These are phyloP conservation scores for Sitta europaea DNA, from an alignment of 2,113 vertebrate genomes.

Conservation along the genomic window DNA sequence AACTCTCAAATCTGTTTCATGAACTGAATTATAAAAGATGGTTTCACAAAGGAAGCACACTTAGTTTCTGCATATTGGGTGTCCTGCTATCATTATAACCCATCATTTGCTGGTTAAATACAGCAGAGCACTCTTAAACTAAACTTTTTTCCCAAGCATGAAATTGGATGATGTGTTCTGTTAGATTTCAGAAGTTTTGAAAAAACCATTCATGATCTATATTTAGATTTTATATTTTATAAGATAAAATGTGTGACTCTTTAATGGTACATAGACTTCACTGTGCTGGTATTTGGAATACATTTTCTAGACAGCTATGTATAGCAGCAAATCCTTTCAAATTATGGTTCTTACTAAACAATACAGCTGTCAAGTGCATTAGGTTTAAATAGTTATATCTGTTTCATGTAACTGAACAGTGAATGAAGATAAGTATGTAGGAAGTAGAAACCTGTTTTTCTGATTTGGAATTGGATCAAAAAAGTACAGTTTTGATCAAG, in stretches of 20 bases:
- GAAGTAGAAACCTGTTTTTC: neutral
- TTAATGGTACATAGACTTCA: neutral
- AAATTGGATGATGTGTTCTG: neutral
- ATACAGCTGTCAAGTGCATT: neutral
- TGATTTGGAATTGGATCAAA: neutral
- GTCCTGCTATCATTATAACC: neutral
- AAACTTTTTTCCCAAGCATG: neutral
- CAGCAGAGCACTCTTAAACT: neutral
- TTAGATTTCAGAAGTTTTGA: neutral
- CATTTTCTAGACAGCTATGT: neutral
- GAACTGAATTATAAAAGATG: neutral
- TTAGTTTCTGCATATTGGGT: neutral
- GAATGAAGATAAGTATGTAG: neutral
- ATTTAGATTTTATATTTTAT: neutral
- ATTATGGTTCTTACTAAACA: neutral
- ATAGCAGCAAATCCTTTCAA: neutral
- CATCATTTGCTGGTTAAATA: neutral
- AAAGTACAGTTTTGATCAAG: neutral
- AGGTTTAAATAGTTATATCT: neutral
- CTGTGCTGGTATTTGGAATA: neutral
- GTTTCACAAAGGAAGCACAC: neutral
- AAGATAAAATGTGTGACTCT: neutral
- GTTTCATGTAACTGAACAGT: neutral
- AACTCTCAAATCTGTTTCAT: neutral
- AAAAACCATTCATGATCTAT: neutral